A percentile compares a stretch with the other conserved stretches of the same genome.
phyloP scores from a whole-genome alignment of 1,140 invertebrate genomes.

The Ostrea edulis region DNA sequence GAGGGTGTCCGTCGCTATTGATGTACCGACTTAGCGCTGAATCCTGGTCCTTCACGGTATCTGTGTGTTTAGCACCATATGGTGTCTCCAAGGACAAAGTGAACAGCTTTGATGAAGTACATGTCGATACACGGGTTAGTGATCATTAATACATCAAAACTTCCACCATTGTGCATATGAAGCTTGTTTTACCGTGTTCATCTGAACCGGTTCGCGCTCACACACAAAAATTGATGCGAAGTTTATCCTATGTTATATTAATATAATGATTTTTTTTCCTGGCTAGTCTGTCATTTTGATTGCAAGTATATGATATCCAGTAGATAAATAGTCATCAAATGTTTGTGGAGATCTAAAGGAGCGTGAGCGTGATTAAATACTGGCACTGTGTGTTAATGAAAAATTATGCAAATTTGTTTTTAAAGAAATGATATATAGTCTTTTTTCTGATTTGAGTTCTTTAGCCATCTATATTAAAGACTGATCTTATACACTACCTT shows the following conservation, averaged over 20 bases:
- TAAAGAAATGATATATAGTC: no score
- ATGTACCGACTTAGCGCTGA: neutral
- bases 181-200: neutral
- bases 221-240: conserved; percentile 24
- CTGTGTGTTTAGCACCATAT: conserved; percentile 10
- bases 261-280: neutral
- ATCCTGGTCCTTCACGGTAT: neutral
- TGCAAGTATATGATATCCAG: neutral
- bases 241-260: neutral
- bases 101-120: conserved; percentile 6
- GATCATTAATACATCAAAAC: conserved; percentile 35
- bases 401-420: no score
- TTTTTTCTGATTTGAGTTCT: no score
- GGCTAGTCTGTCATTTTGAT: conserved; percentile 19
- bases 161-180: conserved; percentile 1
- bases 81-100: conserved; percentile 11
- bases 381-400: no score
- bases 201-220: neutral
- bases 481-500: no score
- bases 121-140: conserved; percentile 22
- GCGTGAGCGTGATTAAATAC: neutral
- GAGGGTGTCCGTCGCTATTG: neutral
- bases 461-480: no score
- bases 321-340: neutral
- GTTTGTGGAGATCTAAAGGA: neutral